These are phyloP conservation scores for Vireo griseus DNA, from an alignment of 2,797 vertebrate species.

Conservation along the genomic window DNA sequence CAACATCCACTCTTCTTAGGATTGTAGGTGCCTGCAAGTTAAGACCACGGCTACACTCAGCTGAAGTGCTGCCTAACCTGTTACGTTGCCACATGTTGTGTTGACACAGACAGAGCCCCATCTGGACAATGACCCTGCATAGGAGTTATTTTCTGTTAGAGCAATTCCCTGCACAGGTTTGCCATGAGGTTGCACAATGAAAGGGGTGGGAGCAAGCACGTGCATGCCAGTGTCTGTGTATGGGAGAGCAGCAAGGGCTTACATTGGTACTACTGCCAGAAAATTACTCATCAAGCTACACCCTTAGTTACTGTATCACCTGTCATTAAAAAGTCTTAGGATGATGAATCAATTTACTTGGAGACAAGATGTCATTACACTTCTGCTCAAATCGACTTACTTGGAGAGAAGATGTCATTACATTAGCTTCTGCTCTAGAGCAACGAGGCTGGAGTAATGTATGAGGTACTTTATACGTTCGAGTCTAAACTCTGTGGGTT, in stretches of 20 bases:
- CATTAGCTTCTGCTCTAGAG: background rate
- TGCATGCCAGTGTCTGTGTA: background rate
- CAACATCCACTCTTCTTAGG: background rate
- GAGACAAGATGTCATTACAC: background rate
- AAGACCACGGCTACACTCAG: background rate
- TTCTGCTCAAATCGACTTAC: background rate
- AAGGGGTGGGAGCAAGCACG: background rate
- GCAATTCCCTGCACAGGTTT: background rate
- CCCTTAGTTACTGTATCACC: constrained; percentile 32
- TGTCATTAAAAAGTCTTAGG: constrained; percentile 1
- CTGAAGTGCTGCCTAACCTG: background rate
- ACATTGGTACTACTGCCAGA: background rate
- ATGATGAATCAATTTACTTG: background rate
- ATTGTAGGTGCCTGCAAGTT: background rate
- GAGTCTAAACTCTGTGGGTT: background rate
- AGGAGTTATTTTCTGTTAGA: background rate
- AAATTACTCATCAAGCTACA: constrained; percentile 29
- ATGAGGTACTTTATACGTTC: background rate
- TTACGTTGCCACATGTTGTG: background rate
- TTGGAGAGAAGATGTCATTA: background rate
- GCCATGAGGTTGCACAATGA: background rate
- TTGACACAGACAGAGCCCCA: background rate
- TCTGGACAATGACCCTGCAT: background rate
- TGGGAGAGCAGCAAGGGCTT: background rate
- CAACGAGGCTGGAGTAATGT: background rate